Evolutionary conservation across 2,888 invertebrate genomes (phyloP).

Genomic region (Tenthredo amoena): DNA sequence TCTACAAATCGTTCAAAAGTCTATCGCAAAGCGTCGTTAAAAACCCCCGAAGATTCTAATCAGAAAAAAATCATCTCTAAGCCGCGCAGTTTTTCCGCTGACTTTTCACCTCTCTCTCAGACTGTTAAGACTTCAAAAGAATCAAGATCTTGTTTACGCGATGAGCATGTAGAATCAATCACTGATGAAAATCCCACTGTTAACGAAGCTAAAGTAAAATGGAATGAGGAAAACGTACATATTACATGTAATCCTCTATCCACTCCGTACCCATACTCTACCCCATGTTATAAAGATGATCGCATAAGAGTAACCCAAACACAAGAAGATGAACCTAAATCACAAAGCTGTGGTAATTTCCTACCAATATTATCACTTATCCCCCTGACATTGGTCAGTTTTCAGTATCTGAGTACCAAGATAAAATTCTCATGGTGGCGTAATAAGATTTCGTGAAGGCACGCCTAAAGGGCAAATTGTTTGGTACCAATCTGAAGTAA

Average conservation of each 20-base stretch:
- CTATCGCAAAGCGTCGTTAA: constrained; percentile 73
- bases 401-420: constrained; percentile 78
- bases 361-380: constrained; percentile 73
- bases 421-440: constrained; percentile 84
- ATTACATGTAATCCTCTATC: constrained; percentile 73
- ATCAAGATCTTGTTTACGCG: not conserved
- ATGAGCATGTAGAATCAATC: not conserved
- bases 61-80: not conserved
- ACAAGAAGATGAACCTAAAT: constrained; percentile 67
- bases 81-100: constrained; percentile 1
- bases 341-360: constrained; percentile 73
- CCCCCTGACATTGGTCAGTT: constrained; percentile 73
- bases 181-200: not conserved
- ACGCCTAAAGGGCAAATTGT: constrained; percentile 66
- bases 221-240: constrained; percentile 66
- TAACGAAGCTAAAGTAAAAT: constrained; percentile 60
- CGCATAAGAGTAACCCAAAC: constrained; percentile 52
- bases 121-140: not conserved
- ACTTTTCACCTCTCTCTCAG: not conserved
- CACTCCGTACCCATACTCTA: constrained; percentile 72
- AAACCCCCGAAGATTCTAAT: constrained; percentile 57
- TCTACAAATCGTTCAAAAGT: constrained; percentile 70
- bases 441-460: constrained; percentile 84
- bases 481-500: not conserved
- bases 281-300: constrained; percentile 63